A percentile compares a stretch with the other conserved stretches of the same genome.
Evolutionary conservation across 2,113 vertebrate genomes (phyloP).

Genomic region (Corynorhinus townsendii): DNA sequence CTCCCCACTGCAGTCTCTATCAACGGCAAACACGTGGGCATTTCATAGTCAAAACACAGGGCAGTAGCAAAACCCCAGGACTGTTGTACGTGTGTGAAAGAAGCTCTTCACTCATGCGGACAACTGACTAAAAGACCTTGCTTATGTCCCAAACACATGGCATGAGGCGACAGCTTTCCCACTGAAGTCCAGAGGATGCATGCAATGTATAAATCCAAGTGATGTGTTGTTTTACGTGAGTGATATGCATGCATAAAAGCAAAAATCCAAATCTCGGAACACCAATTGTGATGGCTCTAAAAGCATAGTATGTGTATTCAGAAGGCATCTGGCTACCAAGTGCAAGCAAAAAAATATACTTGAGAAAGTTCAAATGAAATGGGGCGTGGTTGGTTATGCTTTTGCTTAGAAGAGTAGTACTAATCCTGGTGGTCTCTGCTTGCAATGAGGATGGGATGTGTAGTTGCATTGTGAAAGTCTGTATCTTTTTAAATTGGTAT

Average conservation of each 20-base stretch:
- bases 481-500: background rate
- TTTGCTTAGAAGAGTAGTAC: background rate
- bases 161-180: background rate
- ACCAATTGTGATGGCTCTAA: background rate
- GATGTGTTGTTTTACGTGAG: background rate
- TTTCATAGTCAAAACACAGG: constrained; percentile 51
- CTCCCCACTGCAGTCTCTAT: constrained; percentile 10
- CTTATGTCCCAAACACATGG: background rate
- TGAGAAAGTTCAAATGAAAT: background rate
- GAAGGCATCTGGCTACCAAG: background rate
- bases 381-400: background rate
- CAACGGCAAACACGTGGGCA: constrained; percentile 55
- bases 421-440: background rate
- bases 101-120: background rate
- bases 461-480: background rate
- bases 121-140: background rate
- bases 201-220: background rate
- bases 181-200: background rate
- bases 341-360: background rate
- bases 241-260: background rate
- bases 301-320: background rate
- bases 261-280: background rate
- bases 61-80: background rate
- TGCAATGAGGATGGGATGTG: background rate
- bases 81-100: background rate